Base-by-base conservation (phyloP, 2,797 vertebrate genomes). In the Notolepis coatsorum region DNA sequence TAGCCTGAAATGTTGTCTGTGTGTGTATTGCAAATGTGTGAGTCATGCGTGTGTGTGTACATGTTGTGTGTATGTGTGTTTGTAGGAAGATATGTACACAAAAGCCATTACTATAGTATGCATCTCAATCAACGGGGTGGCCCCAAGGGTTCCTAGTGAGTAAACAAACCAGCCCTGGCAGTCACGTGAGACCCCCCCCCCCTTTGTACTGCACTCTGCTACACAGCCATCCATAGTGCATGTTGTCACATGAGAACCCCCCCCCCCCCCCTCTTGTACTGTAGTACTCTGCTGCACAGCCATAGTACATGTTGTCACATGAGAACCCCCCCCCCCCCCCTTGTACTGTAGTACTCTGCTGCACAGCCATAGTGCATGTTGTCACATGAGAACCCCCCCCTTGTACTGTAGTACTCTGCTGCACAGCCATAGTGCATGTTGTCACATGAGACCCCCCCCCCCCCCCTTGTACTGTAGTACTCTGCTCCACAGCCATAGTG, bases 1-100 rank as follows among this genome's bases (percentile, higher is more conserved):
- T 91, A 89, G 72, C 84, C 64, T 51, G 69, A 80, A 74, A 56
- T 84, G 78, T 70, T 39, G 48, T 68, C 66, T 61, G 25, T 33
- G 48, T 24, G 43, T 64, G 48, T 31, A 24, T 24, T 20, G 18
- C 9, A 25, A 47, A 28, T 48, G 45, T 21, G 41, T 45, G 4
- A 47, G 33, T 3, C 10, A 5, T 3, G 50, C 3, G 12, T 37
- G 50, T 12, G 28, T 12, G 18, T 21, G 4, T n/a, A 24, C 5
- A 28, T 7, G 6, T 42, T 42, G 24, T 43, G 25, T 30, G 37
- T 30, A 25, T 30, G 18, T 50, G 12, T 61, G 37, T 55, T 20
- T 55, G 38, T 45, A 46, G 23, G 68, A 8, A 53, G 71, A 68
- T 33, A 38, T 70, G 63, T 61, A 79, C 71, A 75, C 68, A 78